Evolutionary conservation across 2,888 invertebrate species (phyloP).

Genomic region (Cheilosia soror): DNA sequence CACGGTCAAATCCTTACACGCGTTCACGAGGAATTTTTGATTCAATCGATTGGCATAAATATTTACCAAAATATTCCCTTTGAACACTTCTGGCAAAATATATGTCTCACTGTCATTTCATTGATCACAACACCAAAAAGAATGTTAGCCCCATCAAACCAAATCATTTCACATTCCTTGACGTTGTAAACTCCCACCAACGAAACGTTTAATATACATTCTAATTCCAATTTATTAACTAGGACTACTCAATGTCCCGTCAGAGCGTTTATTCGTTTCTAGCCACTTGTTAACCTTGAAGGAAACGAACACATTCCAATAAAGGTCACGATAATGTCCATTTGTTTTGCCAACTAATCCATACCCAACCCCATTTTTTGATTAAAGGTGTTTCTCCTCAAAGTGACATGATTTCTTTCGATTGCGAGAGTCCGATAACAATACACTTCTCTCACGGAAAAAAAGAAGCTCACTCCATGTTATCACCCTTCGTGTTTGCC

Average conservation of each 20-base stretch:
- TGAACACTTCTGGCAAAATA: too few relatives aligned
- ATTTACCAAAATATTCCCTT: too few relatives aligned
- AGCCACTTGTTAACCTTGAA: slow-evolving; percentile 69
- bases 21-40: too few relatives aligned
- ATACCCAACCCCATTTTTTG: slow-evolving; percentile 50
- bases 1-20: too few relatives aligned
- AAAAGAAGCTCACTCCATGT: slow-evolving; percentile 36
- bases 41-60: too few relatives aligned
- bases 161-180: slow-evolving; percentile 23
- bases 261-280: slow-evolving; percentile 2
- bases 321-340: slow-evolving; percentile 68
- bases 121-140: slow-evolving; percentile 6
- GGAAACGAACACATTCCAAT: slow-evolving; percentile 40
- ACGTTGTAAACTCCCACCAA: slow-evolving; percentile 10
- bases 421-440: slow-evolving; percentile 59
- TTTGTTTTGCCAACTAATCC: slow-evolving; percentile 66
- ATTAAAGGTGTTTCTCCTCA: slow-evolving; percentile 67
- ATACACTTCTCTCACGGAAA: slow-evolving; percentile 4
- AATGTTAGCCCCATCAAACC: neutral
- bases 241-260: slow-evolving; percentile 31
- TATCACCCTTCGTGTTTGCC: slow-evolving; percentile 55
- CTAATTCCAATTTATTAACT: slow-evolving; percentile 62
- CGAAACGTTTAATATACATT: slow-evolving; percentile 20
- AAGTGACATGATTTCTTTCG: slow-evolving; percentile 69
- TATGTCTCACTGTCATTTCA: neutral